Conservation (phyloP, 2,797 vertebrate species). For the Synanceia verrucosa region DNA sequence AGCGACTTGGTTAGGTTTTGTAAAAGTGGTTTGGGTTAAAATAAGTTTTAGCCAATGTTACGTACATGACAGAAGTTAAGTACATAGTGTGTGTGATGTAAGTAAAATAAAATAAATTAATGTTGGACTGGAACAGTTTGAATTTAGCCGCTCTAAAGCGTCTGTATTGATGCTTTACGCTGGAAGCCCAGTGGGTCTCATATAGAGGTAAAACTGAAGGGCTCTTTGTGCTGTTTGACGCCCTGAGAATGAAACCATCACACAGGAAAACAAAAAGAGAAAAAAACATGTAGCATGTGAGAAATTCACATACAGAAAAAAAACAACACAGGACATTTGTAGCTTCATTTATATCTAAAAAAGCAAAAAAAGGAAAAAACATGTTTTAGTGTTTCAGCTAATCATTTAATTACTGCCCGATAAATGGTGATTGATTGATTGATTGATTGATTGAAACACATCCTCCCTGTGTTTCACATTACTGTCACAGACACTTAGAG, state of each 20-base stretch:
- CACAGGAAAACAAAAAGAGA: background rate
- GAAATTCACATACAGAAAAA: background rate
- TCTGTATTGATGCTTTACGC: background rate
- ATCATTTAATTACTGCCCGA: conserved; percentile 14
- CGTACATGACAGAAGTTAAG: too few relatives aligned
- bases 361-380: background rate
- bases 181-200: background rate
- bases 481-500: conserved; percentile 79
- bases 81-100: too few relatives aligned
- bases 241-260: background rate
- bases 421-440: conserved; percentile 47
- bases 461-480: conserved; percentile 57
- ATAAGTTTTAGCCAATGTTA: too few relatives aligned
- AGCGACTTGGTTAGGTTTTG: too few relatives aligned
- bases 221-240: background rate
- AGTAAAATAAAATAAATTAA: too few relatives aligned
- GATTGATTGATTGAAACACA: conserved; percentile 50
- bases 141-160: background rate
- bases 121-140: background rate
- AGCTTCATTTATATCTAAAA: too few relatives aligned
- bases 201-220: background rate
- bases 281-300: too few relatives aligned
- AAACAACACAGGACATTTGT: background rate
- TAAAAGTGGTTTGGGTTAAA: too few relatives aligned
- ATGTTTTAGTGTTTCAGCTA: background rate